These are phyloP conservation scores for Pao palembangensis DNA, from an alignment of 2,113 vertebrate species.

Conservation along the genomic window DNA sequence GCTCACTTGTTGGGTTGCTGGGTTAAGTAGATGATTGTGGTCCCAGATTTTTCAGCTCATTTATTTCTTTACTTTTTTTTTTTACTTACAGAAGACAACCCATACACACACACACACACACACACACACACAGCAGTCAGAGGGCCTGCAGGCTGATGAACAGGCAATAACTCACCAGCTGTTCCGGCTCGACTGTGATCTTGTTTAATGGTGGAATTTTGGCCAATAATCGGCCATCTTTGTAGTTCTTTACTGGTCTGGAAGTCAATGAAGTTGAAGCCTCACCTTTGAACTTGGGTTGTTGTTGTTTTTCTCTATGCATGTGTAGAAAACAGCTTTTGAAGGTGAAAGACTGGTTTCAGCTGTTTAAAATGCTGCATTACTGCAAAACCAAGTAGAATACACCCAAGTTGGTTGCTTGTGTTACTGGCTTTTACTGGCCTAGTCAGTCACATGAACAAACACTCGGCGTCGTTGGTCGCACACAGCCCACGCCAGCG, in stretches of 20 bases:
- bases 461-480: too few relatives aligned
- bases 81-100: slow-evolving; percentile 17
- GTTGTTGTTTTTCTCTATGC: slow-evolving; percentile 17
- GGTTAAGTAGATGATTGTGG: slow-evolving; percentile 42
- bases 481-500: too few relatives aligned
- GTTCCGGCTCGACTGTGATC: slow-evolving; percentile 49
- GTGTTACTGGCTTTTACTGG: too few relatives aligned
- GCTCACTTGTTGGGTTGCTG: slow-evolving; percentile 15
- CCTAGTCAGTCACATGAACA: too few relatives aligned
- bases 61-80: slow-evolving; percentile 2
- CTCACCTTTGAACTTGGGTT: slow-evolving; percentile 19
- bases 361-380: neutral
- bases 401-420: too few relatives aligned
- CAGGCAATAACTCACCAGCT: slow-evolving; percentile 57
- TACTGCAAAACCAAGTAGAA: too few relatives aligned
- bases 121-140: neutral
- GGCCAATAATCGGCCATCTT: slow-evolving; percentile 48
- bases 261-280: slow-evolving; percentile 44
- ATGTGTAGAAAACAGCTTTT: neutral
- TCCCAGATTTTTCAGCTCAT: slow-evolving; percentile 25
- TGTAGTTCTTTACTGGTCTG: slow-evolving; percentile 30
- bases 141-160: slow-evolving; percentile 47
- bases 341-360: slow-evolving; percentile 11
- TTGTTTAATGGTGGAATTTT: slow-evolving; percentile 52
- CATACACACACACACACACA: slow-evolving; percentile 10